Evolutionary conservation across 2,113 vertebrate genomes (phyloP).

Genomic region (Rhinolophus sinicus): DNA sequence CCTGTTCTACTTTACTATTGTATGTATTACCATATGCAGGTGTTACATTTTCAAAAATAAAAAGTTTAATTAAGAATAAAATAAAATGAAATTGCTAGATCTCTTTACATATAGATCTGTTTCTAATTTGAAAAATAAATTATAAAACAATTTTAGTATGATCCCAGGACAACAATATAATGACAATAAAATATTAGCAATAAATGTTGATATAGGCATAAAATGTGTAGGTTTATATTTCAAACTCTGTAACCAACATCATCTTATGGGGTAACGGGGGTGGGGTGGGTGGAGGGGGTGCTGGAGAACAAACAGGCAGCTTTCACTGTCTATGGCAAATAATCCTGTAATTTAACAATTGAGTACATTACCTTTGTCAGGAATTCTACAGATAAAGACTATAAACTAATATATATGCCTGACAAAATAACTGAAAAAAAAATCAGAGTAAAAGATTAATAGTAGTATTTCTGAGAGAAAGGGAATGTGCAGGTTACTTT

Average conservation of each 20-base stretch:
- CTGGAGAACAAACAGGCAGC: too few relatives aligned
- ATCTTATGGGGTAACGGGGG: too few relatives aligned
- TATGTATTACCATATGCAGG: background rate
- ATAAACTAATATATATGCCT: background rate
- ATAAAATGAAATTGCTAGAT: background rate
- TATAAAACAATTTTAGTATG: background rate
- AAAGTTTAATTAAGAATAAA: slow-evolving; percentile 7
- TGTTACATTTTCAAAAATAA: background rate
- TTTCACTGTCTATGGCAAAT: background rate
- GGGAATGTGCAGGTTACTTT: background rate
- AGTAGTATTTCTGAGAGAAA: background rate
- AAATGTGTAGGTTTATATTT: background rate
- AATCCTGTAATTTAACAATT: background rate
- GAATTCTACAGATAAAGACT: background rate
- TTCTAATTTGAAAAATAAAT: slow-evolving; percentile 20
- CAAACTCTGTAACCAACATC: background rate
- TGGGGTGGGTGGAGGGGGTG: accelerated
- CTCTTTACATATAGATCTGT: background rate
- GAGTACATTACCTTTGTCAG: background rate
- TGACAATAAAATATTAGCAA: background rate
- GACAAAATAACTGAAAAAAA: background rate
- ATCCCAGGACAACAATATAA: background rate
- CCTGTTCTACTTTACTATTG: background rate
- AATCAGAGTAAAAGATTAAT: background rate
- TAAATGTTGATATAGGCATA: background rate